Base-by-base conservation (phyloP, 2,797 vertebrate species). In the Manis javanica region DNA sequence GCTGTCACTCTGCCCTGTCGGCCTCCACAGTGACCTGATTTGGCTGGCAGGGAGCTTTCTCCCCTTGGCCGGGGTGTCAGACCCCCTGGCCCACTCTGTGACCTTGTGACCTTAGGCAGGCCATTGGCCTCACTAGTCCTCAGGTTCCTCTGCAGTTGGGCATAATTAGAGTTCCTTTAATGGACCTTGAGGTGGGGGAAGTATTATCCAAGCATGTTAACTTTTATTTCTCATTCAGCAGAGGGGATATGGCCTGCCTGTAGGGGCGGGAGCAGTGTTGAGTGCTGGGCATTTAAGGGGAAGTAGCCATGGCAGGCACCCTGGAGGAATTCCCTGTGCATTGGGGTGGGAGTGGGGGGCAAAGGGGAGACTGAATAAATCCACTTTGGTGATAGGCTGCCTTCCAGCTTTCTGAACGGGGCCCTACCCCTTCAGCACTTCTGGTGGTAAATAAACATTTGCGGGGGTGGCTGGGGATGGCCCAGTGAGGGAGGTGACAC, bases 1-100 rank as follows among this genome's bases (percentile, higher is more conserved):
- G 5, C 37, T 0, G 5, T 71, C 14, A 4, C 55, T 79, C 68
- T 69, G 57, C 29, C 9, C 37, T 4, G 49, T 29, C 49, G 68
- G 31, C 75, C 39, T 34, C 19, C 0, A 0, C 9, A 46, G 34
- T 1, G 0, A 42, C 24, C 16, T 4, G 34, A 42, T 21, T 10
- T 24, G 49, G 68, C 59, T 46, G 83, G 49, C 71, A 66, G 64
- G 46, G 55, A 63, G 19, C 42, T 26, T 39, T 66, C 53, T 71
- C n/a, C 53, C 18, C 2, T 0, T 5, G 66, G 53, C 74, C n/a
- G n/a, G 2, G 19, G 46, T 8, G 37, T 37, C 84, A 49, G 7
- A 37, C 51, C 14, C 34, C 9, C 26, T 10, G 34, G 29, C 19
- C 42, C 18, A 21, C 49, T 46, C 15, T 53, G 29, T 37, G 13